Conservation (phyloP, 2,888 invertebrate genomes). For the Aspidapion aeneum region DNA sequence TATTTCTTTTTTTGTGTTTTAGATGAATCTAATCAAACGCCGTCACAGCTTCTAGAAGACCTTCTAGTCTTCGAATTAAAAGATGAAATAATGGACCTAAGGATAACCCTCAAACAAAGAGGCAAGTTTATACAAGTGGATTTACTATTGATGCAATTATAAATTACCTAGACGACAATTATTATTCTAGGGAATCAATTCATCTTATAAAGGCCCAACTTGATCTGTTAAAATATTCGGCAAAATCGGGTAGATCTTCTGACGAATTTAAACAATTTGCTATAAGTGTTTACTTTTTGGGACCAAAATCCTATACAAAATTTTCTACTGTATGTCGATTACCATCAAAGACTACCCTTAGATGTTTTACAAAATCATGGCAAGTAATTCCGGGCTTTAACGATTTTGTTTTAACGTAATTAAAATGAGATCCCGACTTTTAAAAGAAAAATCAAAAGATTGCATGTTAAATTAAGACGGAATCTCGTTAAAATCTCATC, state of each 20-base stretch:
- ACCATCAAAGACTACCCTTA: slow-evolving; percentile 22
- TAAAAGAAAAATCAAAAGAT: slow-evolving; percentile 20
- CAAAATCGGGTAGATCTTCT: slow-evolving; percentile 20
- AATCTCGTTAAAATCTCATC: slow-evolving; percentile 24
- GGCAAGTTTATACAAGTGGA: background rate
- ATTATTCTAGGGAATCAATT: slow-evolving; percentile 1
- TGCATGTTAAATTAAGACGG: slow-evolving; percentile 26
- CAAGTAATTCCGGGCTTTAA: slow-evolving; percentile 19
- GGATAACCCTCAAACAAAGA: background rate
- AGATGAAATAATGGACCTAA: background rate
- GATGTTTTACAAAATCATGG: slow-evolving; percentile 23
- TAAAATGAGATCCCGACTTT: slow-evolving; percentile 6
- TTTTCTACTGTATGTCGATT: slow-evolving; percentile 19
- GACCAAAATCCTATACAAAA: slow-evolving; percentile 25
- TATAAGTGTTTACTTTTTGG: slow-evolving; percentile 24
- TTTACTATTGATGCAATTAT: background rate
- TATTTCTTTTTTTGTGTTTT: no score
- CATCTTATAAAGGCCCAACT: no score
- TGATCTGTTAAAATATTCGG: slow-evolving; percentile 2
- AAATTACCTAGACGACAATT: background rate
- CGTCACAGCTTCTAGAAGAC: background rate
- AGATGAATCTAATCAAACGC: background rate
- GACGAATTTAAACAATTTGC: slow-evolving; percentile 26
- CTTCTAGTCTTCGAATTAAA: background rate
- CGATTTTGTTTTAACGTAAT: slow-evolving; percentile 18